Evolutionary conservation across 1,140 invertebrate species (phyloP), one percentile per base, ranked within the genome.

Genomic region (Bombus cullumanus): DNA sequence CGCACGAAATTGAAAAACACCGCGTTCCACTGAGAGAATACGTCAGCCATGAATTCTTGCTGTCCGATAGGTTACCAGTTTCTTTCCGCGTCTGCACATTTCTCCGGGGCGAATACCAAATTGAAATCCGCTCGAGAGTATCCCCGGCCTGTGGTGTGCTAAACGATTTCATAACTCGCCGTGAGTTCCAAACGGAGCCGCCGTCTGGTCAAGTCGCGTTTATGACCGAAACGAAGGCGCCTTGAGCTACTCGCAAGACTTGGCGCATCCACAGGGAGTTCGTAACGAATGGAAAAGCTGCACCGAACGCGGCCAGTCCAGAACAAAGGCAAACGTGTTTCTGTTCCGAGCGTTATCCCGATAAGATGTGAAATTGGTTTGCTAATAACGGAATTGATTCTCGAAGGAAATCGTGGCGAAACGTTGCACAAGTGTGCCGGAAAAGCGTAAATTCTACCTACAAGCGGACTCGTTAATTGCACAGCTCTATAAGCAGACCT

Each of bases 1-100:
- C 81, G 79, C 84, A 74, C 75, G 84, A 89, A 89, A 89, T 89
- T 89, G 87, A 89, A 89, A 85, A 89, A 86, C 69, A 57, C 71
- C 37, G n/a, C n/a, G 62, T 62, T 28, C 13, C 69, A 43, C 39
- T 9, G 68, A 68, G 53, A 68, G 73, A 39, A n/a, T 68, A 41
- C 81, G 81, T 39, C 73, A 77, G 13, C 74, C 64, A 59, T 43
- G 82, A 83, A 83, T 83, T 78, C 75, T 34, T 69, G 3, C 69
- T 34, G 31, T 5, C 47, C 31, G 25, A 34, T 47, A 13, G 25
- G 34, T 28, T 18, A 18, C 57, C 10, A 53, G 34, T 22, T 8
- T 10, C 43, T 53, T 53, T 22, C 1, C 47, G 18, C 25, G 5
- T 13, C 10, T n/a, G 47, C 41, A 28, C n/a, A 13, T 78, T 71